Evolutionary conservation across 2,113 vertebrate genomes (phyloP), one percentile per base, ranked within the genome.

Genomic region (Orycteropus afer): DNA sequence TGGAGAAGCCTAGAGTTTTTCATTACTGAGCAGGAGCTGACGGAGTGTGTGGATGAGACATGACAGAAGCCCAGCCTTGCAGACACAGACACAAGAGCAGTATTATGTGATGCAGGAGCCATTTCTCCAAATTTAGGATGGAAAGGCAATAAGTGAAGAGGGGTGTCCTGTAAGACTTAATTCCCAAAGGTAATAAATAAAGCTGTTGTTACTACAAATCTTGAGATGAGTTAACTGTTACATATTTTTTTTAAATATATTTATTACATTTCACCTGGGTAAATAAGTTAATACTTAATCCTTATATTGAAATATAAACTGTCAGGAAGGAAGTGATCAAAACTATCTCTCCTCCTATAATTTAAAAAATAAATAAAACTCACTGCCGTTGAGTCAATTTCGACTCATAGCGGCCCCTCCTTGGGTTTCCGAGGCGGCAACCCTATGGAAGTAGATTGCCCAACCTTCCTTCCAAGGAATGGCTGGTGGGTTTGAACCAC

Each of bases 21-120:
- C 0, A 1, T 32, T 15, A 80, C 6, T 25, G 4, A 11, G 63
- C 3, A 32, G 42, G 61, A 32, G 47, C 76, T 10, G 55, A 82
- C n/a, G 55, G 40, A 81, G 17, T 0, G 0, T 3, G 11, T 8
- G 11, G 29, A 2, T 1, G 3, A 17, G 17, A 8, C 4, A 27
- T n/a, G 6, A 1, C 2, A n/a, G 22, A 20, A 45, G 57, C 14
- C 17, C 8, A 7, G 3, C 0, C 0, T 34, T 10, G 59, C 2
- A 27, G 32, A 59, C 4, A 20, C 8, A 20, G 40, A 59, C 11
- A 47, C 9, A 7, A 82, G 40, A 18, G 8, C 8, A 1, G 11
- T 0, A 5, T 14, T 23, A 1, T 20, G 9, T 10, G 3, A 25
- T 20, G 1, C 15, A 34, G 34, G 14, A 1, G 3, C 53, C n/a